Evolutionary conservation across 2,113 vertebrate species (phyloP).

Genomic region (Caranx melampygus): DNA sequence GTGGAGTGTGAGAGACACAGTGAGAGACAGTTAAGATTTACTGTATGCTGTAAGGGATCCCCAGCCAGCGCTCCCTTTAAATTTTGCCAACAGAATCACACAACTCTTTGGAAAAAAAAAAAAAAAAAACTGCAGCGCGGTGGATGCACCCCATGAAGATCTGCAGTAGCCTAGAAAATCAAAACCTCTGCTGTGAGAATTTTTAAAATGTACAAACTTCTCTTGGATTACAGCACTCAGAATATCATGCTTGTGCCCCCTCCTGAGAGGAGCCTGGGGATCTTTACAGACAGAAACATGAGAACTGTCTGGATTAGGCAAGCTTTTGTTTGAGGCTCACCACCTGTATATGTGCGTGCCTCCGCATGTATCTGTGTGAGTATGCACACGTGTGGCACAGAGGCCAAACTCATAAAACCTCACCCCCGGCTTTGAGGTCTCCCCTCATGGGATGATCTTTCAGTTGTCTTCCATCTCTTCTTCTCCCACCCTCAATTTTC

Average conservation of each 20-base stretch:
- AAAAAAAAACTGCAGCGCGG: constrained; percentile 30
- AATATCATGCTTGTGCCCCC: constrained; percentile 18
- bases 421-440: constrained; percentile 64
- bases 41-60: constrained; percentile 34
- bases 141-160: constrained; percentile 48
- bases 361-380: constrained; percentile 24
- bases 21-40: constrained; percentile 45
- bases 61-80: constrained; percentile 43
- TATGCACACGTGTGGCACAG: constrained; percentile 44
- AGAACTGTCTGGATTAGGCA: constrained; percentile 63
- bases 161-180: constrained; percentile 57
- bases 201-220: constrained; percentile 55
- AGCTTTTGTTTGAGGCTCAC: constrained; percentile 53
- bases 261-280: constrained; percentile 34
- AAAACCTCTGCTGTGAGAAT: constrained; percentile 54
- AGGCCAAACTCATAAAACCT: constrained; percentile 70
- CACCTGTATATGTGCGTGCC: constrained; percentile 54
- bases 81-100: constrained; percentile 51
- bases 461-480: constrained; percentile 28
- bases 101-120: constrained; percentile 17
- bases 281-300: constrained; percentile 59
- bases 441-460: constrained; percentile 68
- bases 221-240: constrained; percentile 44
- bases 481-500: constrained; percentile 47
- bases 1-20: constrained; percentile 38